Evolutionary conservation across 2,888 invertebrate species (phyloP).

Genomic region (Athripsodes cinereus): DNA sequence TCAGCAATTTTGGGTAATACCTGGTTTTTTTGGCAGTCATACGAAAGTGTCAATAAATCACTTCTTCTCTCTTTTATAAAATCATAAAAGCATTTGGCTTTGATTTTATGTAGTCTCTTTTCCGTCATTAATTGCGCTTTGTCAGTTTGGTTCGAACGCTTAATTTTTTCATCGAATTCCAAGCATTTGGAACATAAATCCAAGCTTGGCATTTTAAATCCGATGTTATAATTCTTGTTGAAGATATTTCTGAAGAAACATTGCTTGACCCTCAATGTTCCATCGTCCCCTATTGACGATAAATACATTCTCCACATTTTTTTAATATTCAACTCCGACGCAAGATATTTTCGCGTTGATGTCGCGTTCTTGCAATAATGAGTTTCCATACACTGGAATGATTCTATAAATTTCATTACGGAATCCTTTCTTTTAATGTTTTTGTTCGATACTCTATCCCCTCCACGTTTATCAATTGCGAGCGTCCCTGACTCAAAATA

Average conservation of each 20-base stretch:
- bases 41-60: background rate
- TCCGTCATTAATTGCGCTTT: background rate
- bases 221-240: background rate
- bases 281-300: background rate
- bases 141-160: background rate
- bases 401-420: background rate
- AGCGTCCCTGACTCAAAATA: no score
- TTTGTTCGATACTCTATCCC: no score
- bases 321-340: background rate
- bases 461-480: no score
- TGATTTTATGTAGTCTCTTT: background rate
- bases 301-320: background rate
- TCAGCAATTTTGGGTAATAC: background rate
- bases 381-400: background rate
- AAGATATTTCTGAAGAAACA: background rate
- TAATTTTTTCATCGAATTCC: background rate
- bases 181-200: background rate
- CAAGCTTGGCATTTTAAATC: background rate
- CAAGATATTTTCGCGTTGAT: background rate
- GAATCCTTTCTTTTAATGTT: no score
- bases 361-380: background rate
- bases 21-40: slow-evolving; percentile 1
- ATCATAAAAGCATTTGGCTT: background rate
- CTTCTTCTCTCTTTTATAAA: background rate
- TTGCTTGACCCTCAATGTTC: background rate